Base-by-base conservation (phyloP, 2,113 vertebrate species). In the Falcunculus frontatus region DNA sequence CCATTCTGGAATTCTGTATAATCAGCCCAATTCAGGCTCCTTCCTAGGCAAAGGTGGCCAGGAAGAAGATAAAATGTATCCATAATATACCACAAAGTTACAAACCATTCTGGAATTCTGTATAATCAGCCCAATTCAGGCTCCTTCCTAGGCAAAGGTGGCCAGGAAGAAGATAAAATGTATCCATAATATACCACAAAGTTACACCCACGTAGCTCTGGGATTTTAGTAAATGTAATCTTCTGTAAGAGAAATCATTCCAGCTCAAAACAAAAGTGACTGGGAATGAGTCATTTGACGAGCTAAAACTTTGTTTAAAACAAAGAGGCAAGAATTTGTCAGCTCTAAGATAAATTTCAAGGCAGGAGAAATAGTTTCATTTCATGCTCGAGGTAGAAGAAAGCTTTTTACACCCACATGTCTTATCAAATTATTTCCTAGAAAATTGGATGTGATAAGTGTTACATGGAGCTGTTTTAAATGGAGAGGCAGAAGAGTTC, bases 301-400 rank as follows among this genome's bases (percentile, higher is more conserved):
- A 74, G 50, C 22, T 87, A 53, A 75, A 84, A 59, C 8, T 81
- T 72, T 49, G 52, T 47, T 92, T 92, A 27, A 75, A 83, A 62
- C 55, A 86, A 20, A 70, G 60, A 50, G 50, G 59, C 64, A 72
- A 46, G 67, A 74, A 93, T 94, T 44, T 87, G 85, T 81, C 92
- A 30, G 26, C 82, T 90, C 62, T 29, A 57, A 90, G 90, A 88
- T 88, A 68, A 68, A 95, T 90, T 83, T 94, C 68, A 83, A 63
- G 87, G 72, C 68, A 77, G 67, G 84, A 93, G 56, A 81, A 92
- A 72, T 20, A 79, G 63, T 90, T 96, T 87, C 57, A 67, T 96
- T 96, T 91, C 76, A 83, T 85, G 90, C 52, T 87, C 3, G 6
- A 27, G 83, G 30, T 25, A 60, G 67, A 91, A 88, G 79, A 84